Evolutionary conservation across 2,888 invertebrate species (phyloP).

Genomic region (Epirrhoe alternata): DNA sequence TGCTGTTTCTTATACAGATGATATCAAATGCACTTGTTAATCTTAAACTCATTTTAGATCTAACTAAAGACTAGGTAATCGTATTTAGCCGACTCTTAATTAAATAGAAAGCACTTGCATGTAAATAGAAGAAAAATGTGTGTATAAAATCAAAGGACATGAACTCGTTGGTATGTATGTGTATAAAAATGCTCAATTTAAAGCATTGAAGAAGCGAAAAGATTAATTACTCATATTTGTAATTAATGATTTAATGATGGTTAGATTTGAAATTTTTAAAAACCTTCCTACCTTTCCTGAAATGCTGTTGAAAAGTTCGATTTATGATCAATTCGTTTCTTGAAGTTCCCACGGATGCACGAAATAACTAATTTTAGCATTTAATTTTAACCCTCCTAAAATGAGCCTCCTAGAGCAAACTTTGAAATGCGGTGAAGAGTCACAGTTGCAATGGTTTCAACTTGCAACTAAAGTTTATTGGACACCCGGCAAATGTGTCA

Average conservation of each 20-base stretch:
- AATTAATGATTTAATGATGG: slow-evolving; percentile 11
- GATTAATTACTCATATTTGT: not conserved
- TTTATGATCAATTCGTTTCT: too few relatives aligned
- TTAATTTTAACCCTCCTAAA: not conserved
- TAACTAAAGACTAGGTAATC: slow-evolving; percentile 3
- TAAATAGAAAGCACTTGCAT: slow-evolving; percentile 16
- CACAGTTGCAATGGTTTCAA: not conserved
- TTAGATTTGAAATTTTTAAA: not conserved
- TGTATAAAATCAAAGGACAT: slow-evolving; percentile 21
- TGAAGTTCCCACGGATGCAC: not conserved
- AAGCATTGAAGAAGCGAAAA: slow-evolving; percentile 1
- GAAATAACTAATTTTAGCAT: not conserved
- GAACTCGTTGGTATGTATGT: not conserved
- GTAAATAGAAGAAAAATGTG: slow-evolving; percentile 28
- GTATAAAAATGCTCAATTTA: slow-evolving; percentile 13
- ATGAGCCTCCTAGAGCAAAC: slow-evolving; percentile 1
- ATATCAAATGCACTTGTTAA: slow-evolving; percentile 31
- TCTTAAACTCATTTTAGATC: slow-evolving; percentile 11
- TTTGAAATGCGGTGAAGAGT: not conserved
- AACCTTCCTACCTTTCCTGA: not conserved
- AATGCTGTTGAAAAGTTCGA: too few relatives aligned
- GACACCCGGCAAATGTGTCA: too few relatives aligned
- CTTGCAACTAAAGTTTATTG: not conserved
- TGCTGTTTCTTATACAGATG: slow-evolving; percentile 17
- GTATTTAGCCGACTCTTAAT: slow-evolving; percentile 13